These are phyloP conservation scores for Euborellia annulipes DNA, from an alignment of 1,140 invertebrate species.

Conservation along the genomic window DNA sequence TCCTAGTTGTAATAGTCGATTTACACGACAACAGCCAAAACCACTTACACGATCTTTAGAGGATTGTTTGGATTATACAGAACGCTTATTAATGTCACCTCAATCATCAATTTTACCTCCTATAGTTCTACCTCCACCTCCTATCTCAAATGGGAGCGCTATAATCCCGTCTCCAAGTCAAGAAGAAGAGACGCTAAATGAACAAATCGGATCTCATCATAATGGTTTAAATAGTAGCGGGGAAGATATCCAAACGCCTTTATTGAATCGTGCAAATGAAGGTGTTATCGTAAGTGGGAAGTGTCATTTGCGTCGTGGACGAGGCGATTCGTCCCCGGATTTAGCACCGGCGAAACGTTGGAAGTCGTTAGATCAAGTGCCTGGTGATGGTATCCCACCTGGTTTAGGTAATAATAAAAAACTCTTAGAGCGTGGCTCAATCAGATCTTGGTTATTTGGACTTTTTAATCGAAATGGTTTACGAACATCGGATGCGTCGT, in stretches of 20 bases:
- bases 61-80: constrained; percentile 4
- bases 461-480: constrained; percentile 47
- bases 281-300: neutral
- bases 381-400: constrained; percentile 25
- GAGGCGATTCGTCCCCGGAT: constrained; percentile 35
- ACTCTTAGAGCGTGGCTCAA: constrained; percentile 32
- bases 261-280: constrained; percentile 3
- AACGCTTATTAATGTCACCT: too few relatives aligned
- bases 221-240: constrained; percentile 4
- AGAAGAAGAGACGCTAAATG: too few relatives aligned
- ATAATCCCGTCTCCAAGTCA: too few relatives aligned
- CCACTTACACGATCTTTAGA: constrained; percentile 7
- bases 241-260: constrained; percentile 6
- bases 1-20: constrained; percentile 10
- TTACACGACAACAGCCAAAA: constrained; percentile 1
- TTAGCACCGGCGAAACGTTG: constrained; percentile 45
- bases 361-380: constrained; percentile 49
- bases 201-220: neutral
- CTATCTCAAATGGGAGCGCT: too few relatives aligned
- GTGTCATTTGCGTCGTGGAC: constrained; percentile 12
- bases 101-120: too few relatives aligned
- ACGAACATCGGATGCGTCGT: constrained; percentile 41
- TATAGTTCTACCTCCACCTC: too few relatives aligned
- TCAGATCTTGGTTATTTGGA: constrained; percentile 49
- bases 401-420: constrained; percentile 31